Base-by-base conservation (phyloP, 2,888 invertebrate species). In the Bellardia bayeri region DNA sequence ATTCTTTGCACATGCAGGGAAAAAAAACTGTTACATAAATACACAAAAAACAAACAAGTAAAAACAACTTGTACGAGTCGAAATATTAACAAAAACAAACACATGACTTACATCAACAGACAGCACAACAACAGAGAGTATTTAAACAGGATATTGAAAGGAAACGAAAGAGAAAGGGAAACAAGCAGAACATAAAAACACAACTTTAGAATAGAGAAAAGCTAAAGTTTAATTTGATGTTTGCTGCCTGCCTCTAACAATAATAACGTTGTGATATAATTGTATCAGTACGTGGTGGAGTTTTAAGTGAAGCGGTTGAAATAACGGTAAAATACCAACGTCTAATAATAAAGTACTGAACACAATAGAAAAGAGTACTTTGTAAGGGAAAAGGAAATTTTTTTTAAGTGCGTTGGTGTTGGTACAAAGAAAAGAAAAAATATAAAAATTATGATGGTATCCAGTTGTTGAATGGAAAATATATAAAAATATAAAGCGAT, bases 261-360 rank as follows among this genome's bases (percentile, higher is more conserved):
- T 56, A 71, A 80, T 16, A 37, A 83, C 68, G 56, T 82, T 87
- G 82, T 82, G 87, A 87, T 85, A 80, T 82, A 87, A 87, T 85
- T 86, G 66, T 75, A 80, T 85, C 91, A 92, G 92, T 92, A 89
- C 88, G 92, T 91, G 90, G 90, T 90, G 91, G 91, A 91, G 90
- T 91, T 91, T 90, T 90, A 86, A 91, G 89, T 90, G 91, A 89
- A 90, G 90, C 90, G 92, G 92, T 90, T 45, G 72, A 66, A 42
- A 56, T 63, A 69, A 81, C 80, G 80, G 75, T n/a, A 23, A 68
- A 74, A 72, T 42, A n/a, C 8, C 2, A 45, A 5, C n/a, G 33
- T 23, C 1, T 72, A 45, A 23, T 30, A 3, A 14, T 54, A 63
- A 54, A 74, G 13, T 14, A 40, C 5, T 63, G 33, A 14, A 72